phyloP scores from a whole-genome alignment of 2,113 vertebrate genomes.

The Cyanoderma ruficeps region DNA sequence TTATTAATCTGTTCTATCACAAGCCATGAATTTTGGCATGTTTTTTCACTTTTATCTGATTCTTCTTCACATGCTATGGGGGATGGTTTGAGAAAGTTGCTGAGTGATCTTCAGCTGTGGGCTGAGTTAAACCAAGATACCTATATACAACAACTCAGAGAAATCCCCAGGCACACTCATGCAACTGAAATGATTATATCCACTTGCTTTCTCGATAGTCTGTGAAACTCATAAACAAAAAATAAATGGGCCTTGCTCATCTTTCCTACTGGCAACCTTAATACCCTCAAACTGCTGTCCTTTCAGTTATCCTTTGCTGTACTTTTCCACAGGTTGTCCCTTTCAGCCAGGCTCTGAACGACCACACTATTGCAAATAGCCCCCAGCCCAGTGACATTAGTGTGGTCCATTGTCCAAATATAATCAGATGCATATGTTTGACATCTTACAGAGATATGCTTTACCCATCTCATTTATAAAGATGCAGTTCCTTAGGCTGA shows the following conservation, averaged over 20 bases:
- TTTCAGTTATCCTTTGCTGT: neutral
- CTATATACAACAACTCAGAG: neutral
- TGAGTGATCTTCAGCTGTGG: neutral
- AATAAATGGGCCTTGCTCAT: neutral
- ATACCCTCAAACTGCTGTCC: neutral
- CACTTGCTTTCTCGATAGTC: neutral
- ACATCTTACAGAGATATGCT: neutral
- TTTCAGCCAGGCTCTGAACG: neutral
- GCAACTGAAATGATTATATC: neutral
- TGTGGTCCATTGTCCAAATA: neutral
- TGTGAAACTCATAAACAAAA: neutral
- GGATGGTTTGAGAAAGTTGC: neutral
- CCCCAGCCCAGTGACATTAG: neutral
- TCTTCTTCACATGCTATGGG: neutral
- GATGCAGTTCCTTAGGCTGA: neutral
- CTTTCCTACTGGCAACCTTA: neutral
- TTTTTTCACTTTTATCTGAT: neutral
- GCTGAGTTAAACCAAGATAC: neutral
- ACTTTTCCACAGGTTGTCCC: neutral
- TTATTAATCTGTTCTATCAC: neutral
- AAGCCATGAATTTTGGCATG: accelerated
- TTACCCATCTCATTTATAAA: neutral
- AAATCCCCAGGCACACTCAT: neutral
- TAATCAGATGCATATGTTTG: neutral
- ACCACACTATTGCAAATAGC: neutral